Base-by-base conservation (phyloP, 2,888 invertebrate species). In the Agriopis marginaria region DNA sequence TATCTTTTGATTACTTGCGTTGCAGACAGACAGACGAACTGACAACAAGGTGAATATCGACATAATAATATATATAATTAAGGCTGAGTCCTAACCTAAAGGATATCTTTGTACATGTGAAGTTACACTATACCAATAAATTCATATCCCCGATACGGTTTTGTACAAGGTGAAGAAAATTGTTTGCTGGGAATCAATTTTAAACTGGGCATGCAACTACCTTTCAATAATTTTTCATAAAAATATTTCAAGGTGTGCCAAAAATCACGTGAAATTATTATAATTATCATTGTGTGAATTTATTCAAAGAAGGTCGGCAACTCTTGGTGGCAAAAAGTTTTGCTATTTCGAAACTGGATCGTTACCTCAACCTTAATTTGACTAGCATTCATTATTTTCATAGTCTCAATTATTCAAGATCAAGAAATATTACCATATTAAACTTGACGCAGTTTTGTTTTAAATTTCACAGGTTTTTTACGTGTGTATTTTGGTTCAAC, bases 251-350 rank as follows among this genome's bases (percentile, higher is more conserved):
- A 84, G 78, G 80, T 73, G 72, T 59, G 40, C 14, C 66, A 67
- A 73, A 74, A 82, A 84, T 72, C 64, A 78, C 68, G 75, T 74
- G 66, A 81, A 85, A 87, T 84, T 79, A 82, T 71, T 82, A 68
- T 86, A 83, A 85, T 84, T 59, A 66, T 83, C 47, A 80, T 84
- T 79, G 77, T 83, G 77, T 72, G 78, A 82, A 82, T 77, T 77
- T 63, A 66, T 51, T 17, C 53, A 32, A 45, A 55, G 65, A 66
- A 70, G 70, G 70, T 55, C 66, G 59, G 9, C 63, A 40, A 66
- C 47, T 66, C 59, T 66, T 65, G 51, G 69, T 47, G 54, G 66
- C 70, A 63, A 70, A 70, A 70, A 66, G 44, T 70, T 54, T 66
- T 49, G 44, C 54, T 40, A 66, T 66, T 66, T 54, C 59, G 70